These are phyloP conservation scores for Synchiropus splendidus DNA, from an alignment of 2,113 vertebrate genomes.

Conservation along the genomic window DNA sequence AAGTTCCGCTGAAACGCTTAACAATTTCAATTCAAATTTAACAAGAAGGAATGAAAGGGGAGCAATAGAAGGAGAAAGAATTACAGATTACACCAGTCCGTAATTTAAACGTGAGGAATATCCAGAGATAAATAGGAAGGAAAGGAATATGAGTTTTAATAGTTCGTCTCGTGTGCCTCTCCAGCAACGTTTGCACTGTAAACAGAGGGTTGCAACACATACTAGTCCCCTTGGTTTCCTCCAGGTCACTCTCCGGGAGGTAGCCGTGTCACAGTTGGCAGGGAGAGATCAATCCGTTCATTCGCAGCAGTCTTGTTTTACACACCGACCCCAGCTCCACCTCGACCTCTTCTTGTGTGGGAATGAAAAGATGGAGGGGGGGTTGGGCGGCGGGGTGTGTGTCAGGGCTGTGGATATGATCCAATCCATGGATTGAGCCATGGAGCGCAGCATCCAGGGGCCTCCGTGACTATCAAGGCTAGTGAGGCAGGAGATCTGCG, in stretches of 20 bases:
- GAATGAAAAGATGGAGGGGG: slow-evolving; percentile 46
- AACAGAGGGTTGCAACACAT: slow-evolving; percentile 40
- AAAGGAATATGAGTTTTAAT: slow-evolving; percentile 10
- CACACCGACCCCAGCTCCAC: not conserved
- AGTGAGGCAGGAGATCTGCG: slow-evolving; percentile 22
- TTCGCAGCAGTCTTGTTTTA: slow-evolving; percentile 31
- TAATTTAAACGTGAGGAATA: no score
- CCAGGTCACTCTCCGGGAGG: slow-evolving; percentile 37
- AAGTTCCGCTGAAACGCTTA: slow-evolving; percentile 24
- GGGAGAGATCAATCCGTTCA: slow-evolving; percentile 29
- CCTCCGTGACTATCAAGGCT: slow-evolving; percentile 25
- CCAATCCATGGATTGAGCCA: slow-evolving; percentile 19
- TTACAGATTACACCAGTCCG: slow-evolving; percentile 41
- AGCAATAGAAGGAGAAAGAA: slow-evolving; percentile 26
- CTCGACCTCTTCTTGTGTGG: slow-evolving; percentile 21
- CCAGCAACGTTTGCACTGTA: slow-evolving; percentile 53
- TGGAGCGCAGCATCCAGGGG: slow-evolving; percentile 16
- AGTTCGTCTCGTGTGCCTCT: slow-evolving; percentile 45
- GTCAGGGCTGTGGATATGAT: slow-evolving; percentile 31
- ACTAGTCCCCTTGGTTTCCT: not conserved
- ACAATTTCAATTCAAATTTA: slow-evolving; percentile 1
- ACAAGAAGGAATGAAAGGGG: slow-evolving; percentile 14
- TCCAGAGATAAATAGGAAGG: slow-evolving; percentile 1
- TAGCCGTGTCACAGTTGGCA: slow-evolving; percentile 46
- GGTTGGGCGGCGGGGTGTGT: slow-evolving; percentile 42